These are phyloP conservation scores for Trichosurus vulpecula DNA, from an alignment of 2,797 vertebrate genomes.

Conservation along the genomic window DNA sequence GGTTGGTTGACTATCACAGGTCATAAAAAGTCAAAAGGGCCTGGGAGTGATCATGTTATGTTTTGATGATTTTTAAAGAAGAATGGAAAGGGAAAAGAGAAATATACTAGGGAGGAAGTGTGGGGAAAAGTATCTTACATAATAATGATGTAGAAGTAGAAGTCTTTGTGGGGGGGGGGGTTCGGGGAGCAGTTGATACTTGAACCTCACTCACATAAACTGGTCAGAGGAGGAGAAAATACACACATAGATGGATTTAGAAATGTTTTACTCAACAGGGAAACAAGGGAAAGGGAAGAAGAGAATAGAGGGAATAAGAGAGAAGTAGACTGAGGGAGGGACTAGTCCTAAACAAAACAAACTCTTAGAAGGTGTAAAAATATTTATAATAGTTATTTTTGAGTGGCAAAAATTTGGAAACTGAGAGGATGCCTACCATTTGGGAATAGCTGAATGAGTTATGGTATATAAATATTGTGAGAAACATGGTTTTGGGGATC, in stretches of 20 bases:
- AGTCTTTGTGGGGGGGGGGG: background rate
- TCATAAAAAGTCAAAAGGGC: too few species aligned
- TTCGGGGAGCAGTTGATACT: background rate
- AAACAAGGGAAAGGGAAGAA: background rate
- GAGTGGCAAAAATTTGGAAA: background rate
- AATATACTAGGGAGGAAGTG: background rate
- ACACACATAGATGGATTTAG: background rate
- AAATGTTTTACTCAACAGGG: background rate
- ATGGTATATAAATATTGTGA: too few species aligned
- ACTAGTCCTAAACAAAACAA: background rate
- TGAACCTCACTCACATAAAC: background rate
- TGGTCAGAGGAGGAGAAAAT: background rate
- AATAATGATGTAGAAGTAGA: background rate
- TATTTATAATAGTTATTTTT: background rate
- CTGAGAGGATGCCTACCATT: background rate
- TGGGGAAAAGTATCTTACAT: background rate
- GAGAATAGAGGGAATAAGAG: too few species aligned
- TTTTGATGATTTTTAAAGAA: background rate
- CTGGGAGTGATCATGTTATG: background rate
- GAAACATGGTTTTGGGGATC: too few species aligned
- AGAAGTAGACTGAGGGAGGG: background rate
- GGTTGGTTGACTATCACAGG: too few species aligned
- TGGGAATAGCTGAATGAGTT: background rate
- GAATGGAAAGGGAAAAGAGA: background rate
- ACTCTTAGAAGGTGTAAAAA: background rate